phyloP scores from a whole-genome alignment of 2,113 vertebrate genomes.

The Platysteira castanea region DNA sequence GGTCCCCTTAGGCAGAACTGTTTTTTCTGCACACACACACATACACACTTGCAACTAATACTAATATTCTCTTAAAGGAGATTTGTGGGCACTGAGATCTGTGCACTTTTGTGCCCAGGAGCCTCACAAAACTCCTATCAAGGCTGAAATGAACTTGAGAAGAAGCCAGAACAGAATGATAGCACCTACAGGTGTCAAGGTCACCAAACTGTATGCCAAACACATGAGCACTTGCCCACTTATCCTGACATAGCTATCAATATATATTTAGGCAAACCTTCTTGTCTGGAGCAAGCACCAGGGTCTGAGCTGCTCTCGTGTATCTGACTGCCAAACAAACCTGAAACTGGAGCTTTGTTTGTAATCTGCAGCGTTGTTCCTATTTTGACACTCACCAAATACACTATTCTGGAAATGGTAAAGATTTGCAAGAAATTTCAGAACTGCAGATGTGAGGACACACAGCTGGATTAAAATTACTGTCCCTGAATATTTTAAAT shows the following conservation, averaged over 20 bases:
- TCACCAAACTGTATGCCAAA: neutral
- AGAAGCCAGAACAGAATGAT: neutral
- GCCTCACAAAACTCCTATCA: neutral
- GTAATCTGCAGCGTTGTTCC: neutral
- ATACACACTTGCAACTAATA: neutral
- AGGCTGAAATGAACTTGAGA: neutral
- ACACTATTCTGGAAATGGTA: neutral
- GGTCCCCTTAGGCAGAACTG: neutral
- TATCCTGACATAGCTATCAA: neutral
- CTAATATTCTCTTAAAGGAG: neutral
- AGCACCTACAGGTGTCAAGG: neutral
- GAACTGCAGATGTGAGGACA: neutral
- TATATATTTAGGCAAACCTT: neutral
- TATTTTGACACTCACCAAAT: neutral
- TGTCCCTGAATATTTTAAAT: neutral
- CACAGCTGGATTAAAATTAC: neutral
- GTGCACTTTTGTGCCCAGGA: neutral
- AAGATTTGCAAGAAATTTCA: neutral
- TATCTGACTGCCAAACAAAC: neutral
- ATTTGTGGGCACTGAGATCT: neutral
- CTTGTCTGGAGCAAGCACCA: neutral
- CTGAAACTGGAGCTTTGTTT: neutral
- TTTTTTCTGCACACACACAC: neutral
- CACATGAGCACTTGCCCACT: fast-evolving
- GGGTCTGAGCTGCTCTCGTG: neutral